These are phyloP conservation scores for Serranochromis macrocephalus DNA, from an alignment of 2,113 vertebrate genomes.

Conservation along the genomic window DNA sequence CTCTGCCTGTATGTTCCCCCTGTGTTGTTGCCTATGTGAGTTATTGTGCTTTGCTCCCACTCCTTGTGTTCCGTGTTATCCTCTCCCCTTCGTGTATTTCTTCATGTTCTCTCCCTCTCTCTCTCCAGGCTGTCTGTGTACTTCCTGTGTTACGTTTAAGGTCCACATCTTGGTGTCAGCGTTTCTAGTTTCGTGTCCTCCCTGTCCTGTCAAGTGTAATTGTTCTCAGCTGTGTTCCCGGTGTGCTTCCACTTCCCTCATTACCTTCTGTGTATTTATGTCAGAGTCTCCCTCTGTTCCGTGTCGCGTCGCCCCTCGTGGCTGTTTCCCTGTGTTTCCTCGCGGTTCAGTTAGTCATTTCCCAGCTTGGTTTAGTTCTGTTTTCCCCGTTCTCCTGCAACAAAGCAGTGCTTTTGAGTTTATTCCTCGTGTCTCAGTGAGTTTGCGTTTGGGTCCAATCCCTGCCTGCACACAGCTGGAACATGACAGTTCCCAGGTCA, in stretches of 20 bases:
- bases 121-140: neutral
- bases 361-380: neutral
- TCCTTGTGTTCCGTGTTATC: neutral
- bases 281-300: neutral
- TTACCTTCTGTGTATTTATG: neutral
- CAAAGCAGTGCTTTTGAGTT: neutral
- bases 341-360: neutral
- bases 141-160: neutral
- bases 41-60: neutral
- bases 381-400: neutral
- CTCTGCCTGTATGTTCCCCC: rapidly evolving
- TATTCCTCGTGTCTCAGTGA: neutral
- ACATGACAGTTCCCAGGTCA: neutral
- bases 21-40: neutral
- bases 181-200: neutral
- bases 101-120: neutral
- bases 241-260: neutral
- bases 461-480: neutral
- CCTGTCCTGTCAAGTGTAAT: neutral
- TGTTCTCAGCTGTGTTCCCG: neutral
- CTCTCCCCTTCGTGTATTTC: neutral
- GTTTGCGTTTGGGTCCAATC: neutral
- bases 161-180: neutral
- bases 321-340: neutral
- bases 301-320: neutral